These are phyloP conservation scores for Euborellia annulipes DNA, from an alignment of 1,140 invertebrate genomes.

Conservation along the genomic window DNA sequence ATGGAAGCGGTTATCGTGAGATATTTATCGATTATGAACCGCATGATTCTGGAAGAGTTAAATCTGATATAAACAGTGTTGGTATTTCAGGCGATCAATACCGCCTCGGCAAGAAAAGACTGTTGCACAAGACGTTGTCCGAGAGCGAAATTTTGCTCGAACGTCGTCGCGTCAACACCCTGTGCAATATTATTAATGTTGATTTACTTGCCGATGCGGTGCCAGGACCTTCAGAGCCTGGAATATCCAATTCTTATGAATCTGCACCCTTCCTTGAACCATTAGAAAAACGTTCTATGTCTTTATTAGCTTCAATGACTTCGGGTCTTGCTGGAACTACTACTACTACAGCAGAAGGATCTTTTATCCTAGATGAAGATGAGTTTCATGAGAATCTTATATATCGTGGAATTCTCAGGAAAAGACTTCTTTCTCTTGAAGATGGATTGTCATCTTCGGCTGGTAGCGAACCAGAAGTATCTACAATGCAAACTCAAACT, in stretches of 20 bases:
- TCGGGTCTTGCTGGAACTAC: constrained; percentile 28
- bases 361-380: constrained; percentile 24
- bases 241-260: too few relatives aligned
- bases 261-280: constrained; percentile 22
- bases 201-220: too few relatives aligned
- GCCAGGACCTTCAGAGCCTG: too few relatives aligned
- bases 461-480: constrained; percentile 6
- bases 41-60: constrained; percentile 38
- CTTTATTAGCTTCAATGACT: constrained; percentile 31
- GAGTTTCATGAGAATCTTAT: constrained; percentile 65
- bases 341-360: constrained; percentile 18
- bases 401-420: constrained; percentile 44
- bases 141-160: constrained; percentile 27
- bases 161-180: neutral
- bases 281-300: constrained; percentile 23
- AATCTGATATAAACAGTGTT: constrained; percentile 29
- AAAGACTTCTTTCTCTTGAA: constrained; percentile 17
- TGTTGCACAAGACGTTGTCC: constrained; percentile 60
- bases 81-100: constrained; percentile 18
- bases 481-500: neutral
- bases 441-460: constrained; percentile 14
- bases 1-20: constrained; percentile 39
- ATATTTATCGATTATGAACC: constrained; percentile 78
- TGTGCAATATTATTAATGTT: too few relatives aligned
- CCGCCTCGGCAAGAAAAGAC: constrained; percentile 33